Evolutionary conservation across 2,888 invertebrate species (phyloP), one percentile per base, ranked within the genome.

Genomic region (Caenorhabditis angaria): DNA sequence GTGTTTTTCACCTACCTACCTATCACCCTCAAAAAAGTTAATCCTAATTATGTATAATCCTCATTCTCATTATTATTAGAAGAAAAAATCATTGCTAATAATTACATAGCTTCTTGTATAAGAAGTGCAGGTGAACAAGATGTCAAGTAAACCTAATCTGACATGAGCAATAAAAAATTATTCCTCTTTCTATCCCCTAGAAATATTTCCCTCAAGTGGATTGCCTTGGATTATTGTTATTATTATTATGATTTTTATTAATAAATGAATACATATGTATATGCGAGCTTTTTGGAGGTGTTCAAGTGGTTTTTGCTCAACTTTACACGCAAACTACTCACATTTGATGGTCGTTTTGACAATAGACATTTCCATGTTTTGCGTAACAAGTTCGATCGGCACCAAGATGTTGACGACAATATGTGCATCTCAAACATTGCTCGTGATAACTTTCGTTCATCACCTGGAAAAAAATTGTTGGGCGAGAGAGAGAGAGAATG

Each of bases 391-490:
- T 80, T 27, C 69, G 70, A 48, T 59, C 67, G 4, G 69, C 65
- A 55, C 76, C 64, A 24, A 87, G 73, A 8, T 76, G 59, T 8
- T 71, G 58, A 12, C 80, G 82, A 60, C 87, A 87, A 47, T 74
- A 75, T 12, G 61, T 75, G 67, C 87, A 87, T 18, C 79, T 73
- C 0, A 87, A 77, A 64, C 87, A 87, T 4, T 59, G 28, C 70
- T 87, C 87, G 69, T 87, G 87, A 70, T 82, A 87, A 51, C 61
- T 77, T 57, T 84, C 78, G 12, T 83, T 78, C 69, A 80, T 76
- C 48, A 83, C 83, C 74, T 83, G 63, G 6, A 80, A 73, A 24
- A 80, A 62, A 27, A 14, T 20, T 1, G 10, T 32, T 32, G n/a
- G n/a, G n/a, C n/a, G n/a, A n/a, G n/a, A n/a, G n/a, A n/a, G n/a